Evolutionary conservation across 23 tunicate species (phyloP), one percentile per base, ranked within the genome.

Genomic region (Diplosoma virens): DNA sequence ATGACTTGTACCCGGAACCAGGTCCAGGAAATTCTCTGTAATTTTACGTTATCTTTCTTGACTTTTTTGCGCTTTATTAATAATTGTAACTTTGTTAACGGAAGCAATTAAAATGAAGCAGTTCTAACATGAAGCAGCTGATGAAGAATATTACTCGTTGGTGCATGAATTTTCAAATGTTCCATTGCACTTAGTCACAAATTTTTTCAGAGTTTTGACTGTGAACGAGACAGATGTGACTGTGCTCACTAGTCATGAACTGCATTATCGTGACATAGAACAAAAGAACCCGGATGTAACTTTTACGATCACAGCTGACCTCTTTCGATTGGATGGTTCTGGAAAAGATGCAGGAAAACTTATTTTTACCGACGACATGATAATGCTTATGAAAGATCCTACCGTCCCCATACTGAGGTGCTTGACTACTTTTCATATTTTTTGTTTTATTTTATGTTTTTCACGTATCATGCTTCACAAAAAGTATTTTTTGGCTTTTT

Each of bases 341-440:
- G 74, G 32, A 1, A 59, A 18, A 16, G 85, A 85, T 37, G 78
- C 97, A 3, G 97, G 97, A 9, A 77, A 70, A 20, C 58, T 92
- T 33, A 33, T 92, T 32, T 81, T 70, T 48, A 77, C 88, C 4
- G 92, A 85, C 41, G 88, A 92, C 58, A 81, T 92, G 84, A 69
- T 82, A 11, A 92, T 92, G 97, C 71, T 78, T 0, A 91, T 91
- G 97, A 92, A 92, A 70, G 90, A 79, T 24, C 87, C 87, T 23
- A n/a, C 77, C 33, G 83, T 85, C 0, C 89, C 97, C 6, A 53
- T 25, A 3, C 56, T 90, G 23, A 84, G 81, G 97, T 90, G 31
- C 56, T 7, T 7, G 14, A 41, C 11, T 14, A 41, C 14, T 41
- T 41, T 41, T 7, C n/a, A n/a, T n/a, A n/a, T n/a, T n/a, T n/a